Evolutionary conservation across 2,888 invertebrate species (phyloP), one percentile per base, ranked within the genome.

Genomic region (Orthosia cruda): DNA sequence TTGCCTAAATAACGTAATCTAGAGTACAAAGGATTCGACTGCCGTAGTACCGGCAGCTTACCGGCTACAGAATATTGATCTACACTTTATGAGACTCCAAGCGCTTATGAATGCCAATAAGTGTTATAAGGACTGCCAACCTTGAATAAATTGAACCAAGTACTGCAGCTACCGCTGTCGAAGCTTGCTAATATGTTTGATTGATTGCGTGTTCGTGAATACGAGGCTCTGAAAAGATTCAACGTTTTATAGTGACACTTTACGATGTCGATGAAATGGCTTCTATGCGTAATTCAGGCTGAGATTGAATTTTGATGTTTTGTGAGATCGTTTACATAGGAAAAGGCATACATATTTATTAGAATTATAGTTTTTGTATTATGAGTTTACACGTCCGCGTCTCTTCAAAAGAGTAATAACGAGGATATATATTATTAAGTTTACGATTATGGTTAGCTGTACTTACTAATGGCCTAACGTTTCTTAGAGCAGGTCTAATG

Each of bases 1-100:
- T 89, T 92, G 88, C 92, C 93, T 94, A 95, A 95, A 95, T 94
- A 95, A 95, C 93, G 93, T 92, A 92, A 94, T 93, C 92, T 91
- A 88, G 89, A 90, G 90, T 91, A 96, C 95, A 96, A 96, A 95
- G 95, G 95, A 89, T 87, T 88, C 87, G 77, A 88, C 87, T 80
- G 81, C 86, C 83, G 88, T 77, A 67, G 80, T 83, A 85, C 71
- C 80, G 84, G 82, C 89, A 88, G 90, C 91, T 93, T 91, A 92
- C 89, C 83, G 88, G 89, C 90, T 91, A 89, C 83, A 76, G 88
- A 87, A 89, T 92, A 93, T 93, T 93, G 93, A 93, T 93, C 93
- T 92, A 86, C 87, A 90, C 90, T 90, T 92, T 92, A 92, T 89
- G 88, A 86, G 86, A 85, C 89, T 89, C 88, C 86, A 84, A 89